Conservation (phyloP, 1,140 invertebrate species). For the Drosophila repleta region DNA sequence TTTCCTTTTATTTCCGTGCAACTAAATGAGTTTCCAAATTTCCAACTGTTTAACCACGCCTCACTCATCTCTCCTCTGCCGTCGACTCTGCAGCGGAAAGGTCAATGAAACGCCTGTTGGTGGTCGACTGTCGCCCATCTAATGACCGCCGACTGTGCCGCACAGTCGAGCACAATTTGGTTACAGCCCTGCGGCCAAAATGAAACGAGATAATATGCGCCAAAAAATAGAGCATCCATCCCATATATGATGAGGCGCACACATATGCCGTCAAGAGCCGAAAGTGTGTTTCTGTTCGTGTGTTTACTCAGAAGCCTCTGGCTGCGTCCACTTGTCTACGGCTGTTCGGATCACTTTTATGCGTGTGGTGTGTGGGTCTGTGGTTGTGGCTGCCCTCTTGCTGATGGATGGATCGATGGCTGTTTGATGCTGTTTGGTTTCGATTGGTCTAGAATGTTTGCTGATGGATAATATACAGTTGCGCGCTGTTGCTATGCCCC, state of each 20-base stretch:
- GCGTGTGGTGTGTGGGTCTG: no score
- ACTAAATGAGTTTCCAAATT: slow-evolving; percentile 67
- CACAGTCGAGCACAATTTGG: slow-evolving; percentile 69
- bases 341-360: slow-evolving; percentile 41
- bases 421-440: slow-evolving; percentile 24
- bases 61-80: slow-evolving; percentile 1
- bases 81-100: slow-evolving; percentile 31
- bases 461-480: no score
- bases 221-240: slow-evolving; percentile 36
- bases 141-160: slow-evolving; percentile 77
- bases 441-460: slow-evolving; percentile 26
- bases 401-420: slow-evolving; percentile 40
- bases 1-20: slow-evolving; percentile 67
- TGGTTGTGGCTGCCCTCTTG: slow-evolving; percentile 17
- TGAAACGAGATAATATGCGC: slow-evolving; percentile 17
- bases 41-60: not conserved
- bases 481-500: slow-evolving; percentile 22
- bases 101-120: slow-evolving; percentile 69
- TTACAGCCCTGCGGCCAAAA: slow-evolving; percentile 28
- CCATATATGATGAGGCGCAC: slow-evolving; percentile 34
- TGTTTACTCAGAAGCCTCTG: slow-evolving; percentile 42
- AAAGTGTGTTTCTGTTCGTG: slow-evolving; percentile 4
- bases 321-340: slow-evolving; percentile 76
- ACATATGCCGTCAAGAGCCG: slow-evolving; percentile 55
- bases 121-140: slow-evolving; percentile 51